A percentile compares a stretch with the other conserved stretches of the same genome.
Evolutionary conservation across 1,140 invertebrate species (phyloP).

Genomic region (Brachionus koreanus): DNA sequence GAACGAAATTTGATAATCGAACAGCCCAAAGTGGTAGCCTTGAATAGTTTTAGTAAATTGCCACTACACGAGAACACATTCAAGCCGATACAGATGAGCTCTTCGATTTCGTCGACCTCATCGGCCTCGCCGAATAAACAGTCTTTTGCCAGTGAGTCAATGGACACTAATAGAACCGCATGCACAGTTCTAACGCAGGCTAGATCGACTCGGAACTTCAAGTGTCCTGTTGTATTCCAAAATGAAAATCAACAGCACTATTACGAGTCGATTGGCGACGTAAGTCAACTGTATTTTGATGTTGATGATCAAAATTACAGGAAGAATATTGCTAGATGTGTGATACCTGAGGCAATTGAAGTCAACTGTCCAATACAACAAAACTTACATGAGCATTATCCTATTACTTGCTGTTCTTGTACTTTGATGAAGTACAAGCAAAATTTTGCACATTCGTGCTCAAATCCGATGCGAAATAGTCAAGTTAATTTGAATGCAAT

Average conservation of each 20-base stretch:
- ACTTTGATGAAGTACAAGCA: conserved; percentile 1
- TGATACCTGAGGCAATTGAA: background rate
- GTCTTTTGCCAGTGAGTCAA: background rate
- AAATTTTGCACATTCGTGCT: background rate
- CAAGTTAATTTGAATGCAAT: background rate
- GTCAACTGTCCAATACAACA: background rate
- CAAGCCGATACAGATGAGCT: background rate
- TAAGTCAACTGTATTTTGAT: conserved; percentile 32
- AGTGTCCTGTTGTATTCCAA: background rate
- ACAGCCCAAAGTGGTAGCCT: background rate
- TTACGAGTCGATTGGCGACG: conserved; percentile 23
- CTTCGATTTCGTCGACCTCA: background rate
- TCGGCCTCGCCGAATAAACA: conserved; percentile 11
- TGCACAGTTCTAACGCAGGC: background rate
- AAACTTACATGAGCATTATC: background rate
- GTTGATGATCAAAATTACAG: conserved; percentile 31
- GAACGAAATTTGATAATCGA: conserved; percentile 8
- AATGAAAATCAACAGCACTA: conserved; percentile 26
- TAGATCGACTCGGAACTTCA: background rate
- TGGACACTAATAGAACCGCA: background rate
- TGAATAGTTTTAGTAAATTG: conserved; percentile 29
- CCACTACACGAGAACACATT: conserved; percentile 21
- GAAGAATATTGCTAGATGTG: background rate
- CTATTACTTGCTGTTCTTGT: conserved; percentile 11
- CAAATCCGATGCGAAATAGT: background rate